These are phyloP conservation scores for Lepilemur ruficaudatus DNA, from an alignment of 2,797 vertebrate genomes.

Conservation along the genomic window DNA sequence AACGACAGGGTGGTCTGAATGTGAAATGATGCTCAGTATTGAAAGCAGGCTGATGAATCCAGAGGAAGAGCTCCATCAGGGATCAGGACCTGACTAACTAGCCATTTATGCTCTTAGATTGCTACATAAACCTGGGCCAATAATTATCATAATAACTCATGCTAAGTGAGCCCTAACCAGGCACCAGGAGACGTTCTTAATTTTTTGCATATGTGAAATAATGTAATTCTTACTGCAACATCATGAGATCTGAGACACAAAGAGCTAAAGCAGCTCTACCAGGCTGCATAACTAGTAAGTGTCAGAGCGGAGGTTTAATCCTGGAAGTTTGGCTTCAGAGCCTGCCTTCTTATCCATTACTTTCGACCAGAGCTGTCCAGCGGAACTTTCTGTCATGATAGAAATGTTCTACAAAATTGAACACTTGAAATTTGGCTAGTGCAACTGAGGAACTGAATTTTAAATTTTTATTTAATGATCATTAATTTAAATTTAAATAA, in stretches of 20 bases:
- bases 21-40: background rate
- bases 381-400: background rate
- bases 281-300: background rate
- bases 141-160: background rate
- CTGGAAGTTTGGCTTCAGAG: background rate
- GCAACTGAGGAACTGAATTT: background rate
- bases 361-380: background rate
- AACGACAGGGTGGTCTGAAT: background rate
- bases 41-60: background rate
- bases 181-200: background rate
- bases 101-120: background rate
- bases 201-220: background rate
- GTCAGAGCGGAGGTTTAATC: background rate
- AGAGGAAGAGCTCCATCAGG: background rate
- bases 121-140: background rate
- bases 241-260: background rate
- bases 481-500: constrained; percentile 8
- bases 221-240: background rate
- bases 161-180: background rate
- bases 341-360: background rate
- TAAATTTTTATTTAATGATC: background rate
- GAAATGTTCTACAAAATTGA: background rate
- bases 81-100: background rate
- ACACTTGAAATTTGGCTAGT: background rate
- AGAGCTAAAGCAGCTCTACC: background rate